Percentiles rank a stretch among this genome's conserved stretches.
phyloP scores from a whole-genome alignment of 1,140 invertebrate species.

The Drosophila miranda region DNA sequence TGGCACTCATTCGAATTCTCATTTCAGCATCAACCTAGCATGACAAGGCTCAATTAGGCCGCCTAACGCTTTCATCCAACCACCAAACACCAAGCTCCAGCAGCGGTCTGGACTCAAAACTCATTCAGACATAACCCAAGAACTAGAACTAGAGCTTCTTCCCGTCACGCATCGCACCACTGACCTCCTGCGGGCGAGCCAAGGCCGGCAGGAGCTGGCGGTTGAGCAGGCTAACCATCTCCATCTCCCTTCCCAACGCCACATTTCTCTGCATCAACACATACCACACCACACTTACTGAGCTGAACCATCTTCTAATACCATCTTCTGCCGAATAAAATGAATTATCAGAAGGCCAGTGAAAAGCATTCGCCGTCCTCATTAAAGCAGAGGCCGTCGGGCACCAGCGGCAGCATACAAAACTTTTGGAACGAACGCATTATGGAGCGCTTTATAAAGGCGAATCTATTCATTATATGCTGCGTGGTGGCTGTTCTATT shows the following conservation, averaged over 20 bases:
- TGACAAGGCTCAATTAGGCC: conserved; percentile 70
- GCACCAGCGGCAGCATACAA: conserved; percentile 69
- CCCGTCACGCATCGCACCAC: conserved; percentile 62
- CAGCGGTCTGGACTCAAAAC: conserved; percentile 63
- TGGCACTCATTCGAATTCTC: conserved; percentile 65
- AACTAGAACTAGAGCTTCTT: conserved; percentile 58
- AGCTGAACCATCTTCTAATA: conserved; percentile 38
- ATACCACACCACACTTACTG: too few species aligned
- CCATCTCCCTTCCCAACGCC: conserved; percentile 16
- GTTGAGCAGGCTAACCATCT: conserved; percentile 6
- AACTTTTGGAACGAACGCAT: conserved; percentile 82
- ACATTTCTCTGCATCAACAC: conserved; percentile 25
- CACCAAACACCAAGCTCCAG: background rate
- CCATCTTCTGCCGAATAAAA: conserved; percentile 49
- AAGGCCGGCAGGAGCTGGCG: conserved; percentile 46
- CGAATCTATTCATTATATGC: conserved; percentile 82
- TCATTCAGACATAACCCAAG: conserved; percentile 68
- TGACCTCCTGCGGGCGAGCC: conserved; percentile 47
- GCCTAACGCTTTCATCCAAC: conserved; percentile 72
- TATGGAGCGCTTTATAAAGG: conserved; percentile 82
- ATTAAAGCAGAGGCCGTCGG: conserved; percentile 60
- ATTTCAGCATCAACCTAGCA: conserved; percentile 68
- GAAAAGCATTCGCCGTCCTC: conserved; percentile 75
- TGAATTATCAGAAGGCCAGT: conserved; percentile 81
- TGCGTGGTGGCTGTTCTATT: conserved; percentile 78